Percentiles rank a stretch among this genome's conserved stretches.
Evolutionary conservation across 2,888 invertebrate species (phyloP).

Genomic region (Melanostoma mellinum): DNA sequence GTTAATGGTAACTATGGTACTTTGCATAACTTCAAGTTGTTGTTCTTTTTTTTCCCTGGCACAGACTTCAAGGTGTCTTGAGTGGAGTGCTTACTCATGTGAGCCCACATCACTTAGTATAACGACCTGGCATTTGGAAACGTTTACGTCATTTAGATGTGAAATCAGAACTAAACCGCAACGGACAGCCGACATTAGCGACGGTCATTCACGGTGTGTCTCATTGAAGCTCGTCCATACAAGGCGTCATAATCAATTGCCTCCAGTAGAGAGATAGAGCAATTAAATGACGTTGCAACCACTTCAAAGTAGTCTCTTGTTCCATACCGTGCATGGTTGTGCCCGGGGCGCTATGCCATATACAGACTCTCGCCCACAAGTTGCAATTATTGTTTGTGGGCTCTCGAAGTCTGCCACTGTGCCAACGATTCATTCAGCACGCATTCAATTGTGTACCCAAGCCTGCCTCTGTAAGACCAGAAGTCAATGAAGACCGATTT

Average conservation of each 20-base stretch:
- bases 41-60: background rate
- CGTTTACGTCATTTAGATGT: conserved; percentile 40
- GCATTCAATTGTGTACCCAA: conserved; percentile 32
- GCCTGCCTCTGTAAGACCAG: conserved; percentile 51
- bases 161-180: conserved; percentile 56
- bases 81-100: conserved; percentile 4
- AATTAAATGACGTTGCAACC: conserved; percentile 47
- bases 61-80: conserved; percentile 31
- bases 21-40: conserved; percentile 42
- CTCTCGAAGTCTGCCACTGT: conserved; percentile 38
- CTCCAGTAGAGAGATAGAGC: conserved; percentile 47
- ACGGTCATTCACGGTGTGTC: conserved; percentile 6
- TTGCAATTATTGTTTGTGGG: conserved; percentile 25
- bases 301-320: too few species aligned
- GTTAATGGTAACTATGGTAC: conserved; percentile 51
- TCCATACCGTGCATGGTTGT: conserved; percentile 10
- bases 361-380: conserved; percentile 31
- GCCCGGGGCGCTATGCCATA: background rate
- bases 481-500: conserved; percentile 61
- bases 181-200: conserved; percentile 33
- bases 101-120: conserved; percentile 21
- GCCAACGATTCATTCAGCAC: conserved; percentile 53
- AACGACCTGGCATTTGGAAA: conserved; percentile 23
- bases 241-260: conserved; percentile 63
- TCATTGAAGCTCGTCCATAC: background rate